Evolutionary conservation across 2,888 invertebrate species (phyloP), one percentile per base, ranked within the genome.

Genomic region (Hecatera dysodea): DNA sequence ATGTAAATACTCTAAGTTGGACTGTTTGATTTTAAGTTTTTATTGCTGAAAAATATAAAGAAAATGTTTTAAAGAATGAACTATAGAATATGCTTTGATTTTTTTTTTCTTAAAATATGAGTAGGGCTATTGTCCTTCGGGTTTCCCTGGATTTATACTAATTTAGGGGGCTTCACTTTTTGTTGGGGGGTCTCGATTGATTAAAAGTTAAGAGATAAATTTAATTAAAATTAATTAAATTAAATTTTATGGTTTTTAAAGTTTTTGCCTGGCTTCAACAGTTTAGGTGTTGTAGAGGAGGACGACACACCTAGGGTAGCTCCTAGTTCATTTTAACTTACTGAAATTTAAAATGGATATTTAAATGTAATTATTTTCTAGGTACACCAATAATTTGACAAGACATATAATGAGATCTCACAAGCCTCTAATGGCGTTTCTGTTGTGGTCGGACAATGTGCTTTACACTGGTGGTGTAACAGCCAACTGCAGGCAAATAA

Each of bases 401-500:
- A 87, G 75, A 42, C 91, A 93, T 67, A 89, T 95, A 19, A 92
- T 93, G 92, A 87, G 92, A 50, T 90, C 92, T 0, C 90, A 93
- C 68, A 93, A 91, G 79, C 95, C 95, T 1, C 77, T 96, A 2
- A 93, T 95, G 89, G 93, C 93, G 2, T 87, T 81, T 69, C 71
- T 94, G 6, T 74, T 95, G 50, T 95, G 95, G 95, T 90, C 93
- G 9, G 85, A 92, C 36, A 92, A 92, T 81, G 74, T 90, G 0
- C 75, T 93, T 0, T 92, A 87, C 67, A 93, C 93, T 33, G 95
- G 94, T 12, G 87, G 89, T 60, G 91, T 94, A 0, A 94, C 90
- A 44, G 86, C 86, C 33, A 91, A 89, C 68, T 94, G 93, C 74
- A 79, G 89, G 24, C 94, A 94, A 86, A 93, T 96, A 74, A 83